Base-by-base conservation (phyloP, 2,888 invertebrate genomes). In the Agrilus cyanescens region DNA sequence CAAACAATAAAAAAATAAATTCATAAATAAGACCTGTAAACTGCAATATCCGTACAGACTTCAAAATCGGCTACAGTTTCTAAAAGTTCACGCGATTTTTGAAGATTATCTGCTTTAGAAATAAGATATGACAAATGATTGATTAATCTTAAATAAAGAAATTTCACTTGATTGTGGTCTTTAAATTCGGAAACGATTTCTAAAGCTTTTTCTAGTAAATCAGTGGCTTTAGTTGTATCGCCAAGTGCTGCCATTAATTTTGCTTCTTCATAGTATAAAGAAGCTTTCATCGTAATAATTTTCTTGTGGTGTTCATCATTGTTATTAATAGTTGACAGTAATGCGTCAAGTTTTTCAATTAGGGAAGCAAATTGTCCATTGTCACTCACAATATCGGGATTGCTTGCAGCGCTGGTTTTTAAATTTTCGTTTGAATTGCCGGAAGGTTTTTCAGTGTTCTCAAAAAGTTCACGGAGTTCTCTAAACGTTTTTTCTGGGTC, bases 61-160 rank as follows among this genome's bases (percentile, higher is more conserved):
- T 57, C 55, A 12, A 53, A 49, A 12, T 54, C 50, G 4, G 73
- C 71, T 13, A 72, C 70, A 32, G 57, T 62, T 57, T 76, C 73
- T 10, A 78, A 61, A 32, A 75, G 63, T 7, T 69, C 66, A 45
- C 65, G 66, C 2, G 76, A 71, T 12, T 61, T 52, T n/a, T 59
- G 60, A 5, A 66, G 62, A 39, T 74, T 67, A 20, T 72, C 72
- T 38, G 71, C 57, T 53, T 75, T 74, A 1, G 74, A 72, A 3
- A 74, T 58, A 44, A 73, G 69, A 55, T 74, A 77, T 41, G 75
- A 71, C 38, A 74, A 61, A 47, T 76, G 70, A 54, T 78, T 78
- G 44, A 76, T 70, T 32, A 76, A 66, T 54, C 75, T 67, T 38
- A 76, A 62, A 32, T 73, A 63, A 44, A 76, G 66, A 54, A 75